phyloP scores from a whole-genome alignment of 2,888 invertebrate genomes.

The Drosophila mayaguana region DNA sequence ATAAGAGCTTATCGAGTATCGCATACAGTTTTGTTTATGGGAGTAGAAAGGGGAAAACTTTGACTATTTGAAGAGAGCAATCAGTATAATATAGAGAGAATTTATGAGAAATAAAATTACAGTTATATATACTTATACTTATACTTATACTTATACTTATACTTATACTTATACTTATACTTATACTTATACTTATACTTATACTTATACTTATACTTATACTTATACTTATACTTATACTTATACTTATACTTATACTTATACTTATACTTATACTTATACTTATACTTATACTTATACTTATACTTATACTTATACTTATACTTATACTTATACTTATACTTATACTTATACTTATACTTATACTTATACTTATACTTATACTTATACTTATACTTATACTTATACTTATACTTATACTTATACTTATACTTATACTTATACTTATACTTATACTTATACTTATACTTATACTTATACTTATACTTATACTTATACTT shows the following conservation, averaged over 20 bases:
- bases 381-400: background rate
- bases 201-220: constrained; percentile 1
- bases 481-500: background rate
- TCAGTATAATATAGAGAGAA: no score
- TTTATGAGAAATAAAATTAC: no score
- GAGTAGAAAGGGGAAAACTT: no score
- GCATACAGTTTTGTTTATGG: background rate
- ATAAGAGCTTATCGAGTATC: background rate
- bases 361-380: constrained; percentile 1
- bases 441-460: constrained; percentile 1
- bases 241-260: constrained; percentile 2
- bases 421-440: constrained; percentile 3
- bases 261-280: constrained; percentile 1
- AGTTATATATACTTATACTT: no score
- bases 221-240: constrained; percentile 1
- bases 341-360: background rate
- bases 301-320: constrained; percentile 4
- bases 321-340: constrained; percentile 5
- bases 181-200: constrained; percentile 4
- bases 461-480: background rate
- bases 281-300: constrained; percentile 3
- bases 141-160: no score
- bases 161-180: no score
- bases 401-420: background rate
- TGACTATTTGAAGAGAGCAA: background rate